A percentile compares a stretch with the other conserved stretches of the same genome.
These are phyloP conservation scores for Octopus sinensis DNA, from an alignment of 1,140 invertebrate genomes.

Conservation along the genomic window DNA sequence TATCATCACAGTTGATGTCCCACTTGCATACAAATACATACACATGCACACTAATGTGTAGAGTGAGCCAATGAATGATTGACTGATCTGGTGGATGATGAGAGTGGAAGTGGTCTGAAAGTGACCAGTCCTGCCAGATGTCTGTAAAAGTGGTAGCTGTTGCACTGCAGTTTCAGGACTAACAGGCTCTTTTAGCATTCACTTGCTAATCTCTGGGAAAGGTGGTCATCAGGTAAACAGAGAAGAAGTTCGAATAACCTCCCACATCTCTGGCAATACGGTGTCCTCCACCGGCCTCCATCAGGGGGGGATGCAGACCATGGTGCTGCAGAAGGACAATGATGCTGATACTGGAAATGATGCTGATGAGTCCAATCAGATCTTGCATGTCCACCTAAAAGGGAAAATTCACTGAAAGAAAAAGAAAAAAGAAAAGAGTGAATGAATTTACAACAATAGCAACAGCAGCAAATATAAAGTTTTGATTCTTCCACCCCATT, in stretches of 20 bases:
- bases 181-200: too few relatives aligned
- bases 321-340: not conserved
- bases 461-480: not conserved
- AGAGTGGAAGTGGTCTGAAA: not conserved
- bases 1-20: too few relatives aligned
- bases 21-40: not conserved
- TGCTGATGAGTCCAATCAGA: not conserved
- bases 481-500: not conserved
- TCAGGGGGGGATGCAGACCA: not conserved
- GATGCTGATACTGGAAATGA: conserved; percentile 6
- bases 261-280: not conserved
- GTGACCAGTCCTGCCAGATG: too few relatives aligned
- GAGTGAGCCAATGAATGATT: not conserved
- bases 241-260: not conserved
- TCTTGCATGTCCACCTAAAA: conserved; percentile 1
- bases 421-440: not conserved
- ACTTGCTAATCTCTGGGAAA: too few relatives aligned
- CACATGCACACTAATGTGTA: not conserved
- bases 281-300: not conserved
- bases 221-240: too few relatives aligned
- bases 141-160: too few relatives aligned
- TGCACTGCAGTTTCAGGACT: too few relatives aligned
- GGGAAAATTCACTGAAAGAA: not conserved
- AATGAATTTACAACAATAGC: not conserved
- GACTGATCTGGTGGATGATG: not conserved